phyloP scores from a whole-genome alignment of 2,113 vertebrate genomes.

The Hippopotamus amphibius region DNA sequence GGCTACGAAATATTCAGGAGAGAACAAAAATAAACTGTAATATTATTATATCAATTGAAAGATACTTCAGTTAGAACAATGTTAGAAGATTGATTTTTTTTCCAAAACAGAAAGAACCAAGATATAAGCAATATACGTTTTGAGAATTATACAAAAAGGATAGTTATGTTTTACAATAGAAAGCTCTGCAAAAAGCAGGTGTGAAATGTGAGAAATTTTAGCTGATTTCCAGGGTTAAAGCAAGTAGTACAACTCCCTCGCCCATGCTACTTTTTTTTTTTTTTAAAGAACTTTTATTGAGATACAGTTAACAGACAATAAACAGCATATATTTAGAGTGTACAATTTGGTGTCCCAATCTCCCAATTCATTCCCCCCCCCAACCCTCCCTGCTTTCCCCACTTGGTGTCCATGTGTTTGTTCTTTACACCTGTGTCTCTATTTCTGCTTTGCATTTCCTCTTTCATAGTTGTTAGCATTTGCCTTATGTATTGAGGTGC shows the following conservation, averaged over 20 bases:
- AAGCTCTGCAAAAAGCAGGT: constrained; percentile 44
- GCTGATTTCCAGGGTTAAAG: neutral
- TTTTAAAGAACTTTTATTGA: too few relatives aligned
- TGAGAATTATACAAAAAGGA: neutral
- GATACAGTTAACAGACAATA: too few relatives aligned
- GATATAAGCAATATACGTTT: neutral
- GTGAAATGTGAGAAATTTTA: constrained; percentile 15
- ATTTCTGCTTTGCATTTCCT: too few relatives aligned
- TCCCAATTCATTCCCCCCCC: too few relatives aligned
- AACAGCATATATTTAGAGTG: too few relatives aligned
- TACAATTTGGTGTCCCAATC: too few relatives aligned
- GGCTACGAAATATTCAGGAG: neutral
- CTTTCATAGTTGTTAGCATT: too few relatives aligned
- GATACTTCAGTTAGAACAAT: neutral
- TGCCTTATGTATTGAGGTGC: too few relatives aligned
- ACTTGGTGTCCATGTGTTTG: too few relatives aligned
- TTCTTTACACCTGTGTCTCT: too few relatives aligned
- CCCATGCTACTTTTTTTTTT: too few relatives aligned
- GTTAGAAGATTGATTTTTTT: neutral
- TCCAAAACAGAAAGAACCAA: constrained; percentile 45
- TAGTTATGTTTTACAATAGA: neutral
- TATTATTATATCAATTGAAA: neutral
- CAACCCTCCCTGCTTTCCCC: too few relatives aligned
- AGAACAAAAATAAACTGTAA: constrained; percentile 4
- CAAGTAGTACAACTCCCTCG: neutral